A percentile compares a stretch with the other conserved stretches of the same genome.
These are phyloP conservation scores for Cosmia trapezina DNA, from an alignment of 2,888 invertebrate genomes.

Conservation along the genomic window DNA sequence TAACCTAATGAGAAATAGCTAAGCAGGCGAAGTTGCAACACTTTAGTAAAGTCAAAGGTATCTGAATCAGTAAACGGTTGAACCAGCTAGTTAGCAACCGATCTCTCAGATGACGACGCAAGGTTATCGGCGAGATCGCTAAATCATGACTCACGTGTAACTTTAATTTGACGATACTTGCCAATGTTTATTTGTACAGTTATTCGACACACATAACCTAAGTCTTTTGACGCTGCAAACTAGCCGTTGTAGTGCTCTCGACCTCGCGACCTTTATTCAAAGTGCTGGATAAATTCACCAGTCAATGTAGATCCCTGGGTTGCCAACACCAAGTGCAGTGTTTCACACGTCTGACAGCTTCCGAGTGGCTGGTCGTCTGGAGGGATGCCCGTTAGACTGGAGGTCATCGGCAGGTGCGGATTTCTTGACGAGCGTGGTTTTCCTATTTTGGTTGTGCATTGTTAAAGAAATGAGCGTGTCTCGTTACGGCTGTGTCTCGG, in stretches of 20 bases:
- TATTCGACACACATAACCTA: slow-evolving; percentile 85
- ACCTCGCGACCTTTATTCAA: slow-evolving; percentile 88
- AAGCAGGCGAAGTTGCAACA: slow-evolving; percentile 40
- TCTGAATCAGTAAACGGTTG: slow-evolving; percentile 31
- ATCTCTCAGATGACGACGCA: slow-evolving; percentile 48
- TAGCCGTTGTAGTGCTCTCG: slow-evolving; percentile 83
- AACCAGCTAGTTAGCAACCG: slow-evolving; percentile 39
- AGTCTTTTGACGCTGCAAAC: slow-evolving; percentile 81
- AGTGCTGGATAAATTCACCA: slow-evolving; percentile 79
- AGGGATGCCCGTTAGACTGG: slow-evolving; percentile 85
- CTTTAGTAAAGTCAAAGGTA: slow-evolving; percentile 27
- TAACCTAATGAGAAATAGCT: slow-evolving; percentile 58
- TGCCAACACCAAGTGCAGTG: slow-evolving; percentile 43
- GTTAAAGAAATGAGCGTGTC: slow-evolving; percentile 80
- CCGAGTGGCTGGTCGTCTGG: slow-evolving; percentile 55
- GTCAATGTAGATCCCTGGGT: slow-evolving; percentile 66
- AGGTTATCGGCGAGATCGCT: slow-evolving; percentile 63
- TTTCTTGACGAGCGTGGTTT: slow-evolving; percentile 86
- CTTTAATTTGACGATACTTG: slow-evolving; percentile 84
- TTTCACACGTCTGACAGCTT: slow-evolving; percentile 53
- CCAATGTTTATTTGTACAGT: slow-evolving; percentile 86
- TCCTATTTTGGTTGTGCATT: slow-evolving; percentile 86
- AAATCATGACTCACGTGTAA: slow-evolving; percentile 73
- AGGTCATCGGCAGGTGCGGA: slow-evolving; percentile 89
- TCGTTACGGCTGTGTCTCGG: slow-evolving; percentile 73